phyloP scores from a whole-genome alignment of 2,888 invertebrate species.

The Galerucella calmariensis region DNA sequence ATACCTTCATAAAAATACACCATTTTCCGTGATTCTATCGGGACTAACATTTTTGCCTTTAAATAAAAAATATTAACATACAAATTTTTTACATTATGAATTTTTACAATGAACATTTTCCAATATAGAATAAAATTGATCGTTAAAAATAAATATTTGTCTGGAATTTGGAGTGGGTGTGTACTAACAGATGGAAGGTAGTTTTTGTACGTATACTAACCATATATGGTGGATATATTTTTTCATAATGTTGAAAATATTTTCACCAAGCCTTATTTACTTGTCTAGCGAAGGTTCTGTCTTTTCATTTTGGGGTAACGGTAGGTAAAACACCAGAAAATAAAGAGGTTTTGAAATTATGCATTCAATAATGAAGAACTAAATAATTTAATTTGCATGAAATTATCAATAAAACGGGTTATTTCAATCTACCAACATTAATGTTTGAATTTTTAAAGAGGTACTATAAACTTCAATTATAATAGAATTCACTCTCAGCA shows the following conservation, averaged over 20 bases:
- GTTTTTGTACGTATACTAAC: conserved; percentile 36
- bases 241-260: conserved; percentile 41
- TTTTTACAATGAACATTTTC: background rate
- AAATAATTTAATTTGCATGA: background rate
- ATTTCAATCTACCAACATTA: background rate
- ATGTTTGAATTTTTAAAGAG: background rate
- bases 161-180: conserved; percentile 31
- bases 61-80: too few species aligned
- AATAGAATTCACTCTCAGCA: background rate
- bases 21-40: too few species aligned
- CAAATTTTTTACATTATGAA: too few species aligned
- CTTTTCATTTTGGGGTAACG: conserved; percentile 36
- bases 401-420: background rate
- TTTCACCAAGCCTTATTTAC: conserved; percentile 54
- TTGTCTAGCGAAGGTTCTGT: conserved; percentile 57
- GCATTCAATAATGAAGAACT: conserved; percentile 3
- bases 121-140: background rate
- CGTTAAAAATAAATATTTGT: background rate
- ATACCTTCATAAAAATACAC: too few species aligned
- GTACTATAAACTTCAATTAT: background rate
- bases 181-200: conserved; percentile 40
- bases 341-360: conserved; percentile 4
- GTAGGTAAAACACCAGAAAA: conserved; percentile 35
- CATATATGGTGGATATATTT: conserved; percentile 36
- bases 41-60: too few species aligned